phyloP scores from a whole-genome alignment of 2,797 vertebrate genomes.

The Lophotriccus pileatus region DNA sequence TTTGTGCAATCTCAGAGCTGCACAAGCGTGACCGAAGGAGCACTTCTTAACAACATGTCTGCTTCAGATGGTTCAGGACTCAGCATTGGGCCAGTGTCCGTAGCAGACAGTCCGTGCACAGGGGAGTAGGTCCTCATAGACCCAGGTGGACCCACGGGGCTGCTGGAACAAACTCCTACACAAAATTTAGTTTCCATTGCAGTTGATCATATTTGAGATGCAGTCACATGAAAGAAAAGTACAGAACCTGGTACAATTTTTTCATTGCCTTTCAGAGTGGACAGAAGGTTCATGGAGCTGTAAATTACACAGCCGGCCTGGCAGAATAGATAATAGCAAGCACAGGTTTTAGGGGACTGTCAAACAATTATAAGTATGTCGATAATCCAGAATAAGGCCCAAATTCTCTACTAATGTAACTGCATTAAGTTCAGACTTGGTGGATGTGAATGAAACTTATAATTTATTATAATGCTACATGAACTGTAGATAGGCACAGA shows the following conservation, averaged over 20 bases:
- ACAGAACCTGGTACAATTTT: neutral
- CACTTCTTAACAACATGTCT: neutral
- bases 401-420: neutral
- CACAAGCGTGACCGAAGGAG: neutral
- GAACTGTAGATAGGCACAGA: neutral
- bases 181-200: neutral
- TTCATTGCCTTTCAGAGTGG: neutral
- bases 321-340: neutral
- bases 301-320: neutral
- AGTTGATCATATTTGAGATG: neutral
- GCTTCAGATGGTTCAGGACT: neutral
- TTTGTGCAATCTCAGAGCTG: neutral
- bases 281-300: neutral
- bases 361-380: neutral
- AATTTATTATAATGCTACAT: neutral
- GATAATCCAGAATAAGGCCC: neutral
- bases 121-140: neutral
- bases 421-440: neutral
- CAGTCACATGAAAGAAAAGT: neutral
- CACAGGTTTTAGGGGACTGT: neutral
- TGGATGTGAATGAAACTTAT: neutral
- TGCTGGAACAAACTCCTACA: neutral
- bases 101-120: accelerated
- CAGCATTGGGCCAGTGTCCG: accelerated
- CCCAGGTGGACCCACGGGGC: accelerated